A percentile compares a stretch with the other conserved stretches of the same genome.
These are phyloP conservation scores for Vipera latastei DNA, from an alignment of 2,797 vertebrate genomes.

Conservation along the genomic window DNA sequence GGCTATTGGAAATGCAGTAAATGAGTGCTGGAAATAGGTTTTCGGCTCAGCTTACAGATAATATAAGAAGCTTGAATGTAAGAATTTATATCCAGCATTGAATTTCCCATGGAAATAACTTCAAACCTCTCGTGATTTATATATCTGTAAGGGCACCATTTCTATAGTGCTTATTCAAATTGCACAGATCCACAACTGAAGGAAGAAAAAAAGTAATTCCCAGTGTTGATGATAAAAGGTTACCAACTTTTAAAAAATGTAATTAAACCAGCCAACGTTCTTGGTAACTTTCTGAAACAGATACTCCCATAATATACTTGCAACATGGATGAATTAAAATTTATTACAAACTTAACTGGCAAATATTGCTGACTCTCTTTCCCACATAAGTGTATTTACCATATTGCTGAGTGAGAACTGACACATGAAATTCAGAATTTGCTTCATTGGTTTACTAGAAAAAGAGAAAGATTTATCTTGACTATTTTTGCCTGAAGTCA, in stretches of 20 bases:
- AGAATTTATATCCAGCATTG: constrained; percentile 32
- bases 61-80: constrained; percentile 2
- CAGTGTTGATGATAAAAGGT: not conserved
- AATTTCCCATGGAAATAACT: constrained; percentile 19
- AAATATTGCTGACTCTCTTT: constrained; percentile 20
- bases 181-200: constrained; percentile 34
- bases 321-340: constrained; percentile 23
- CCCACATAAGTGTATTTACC: not conserved
- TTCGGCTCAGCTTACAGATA: constrained; percentile 7
- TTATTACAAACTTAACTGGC: constrained; percentile 52
- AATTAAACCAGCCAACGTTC: constrained; percentile 50
- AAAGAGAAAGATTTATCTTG: not conserved
- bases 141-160: constrained; percentile 29
- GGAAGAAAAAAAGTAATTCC: not conserved
- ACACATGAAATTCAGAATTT: constrained; percentile 41
- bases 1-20: constrained; percentile 8
- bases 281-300: constrained; percentile 46
- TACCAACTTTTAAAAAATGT: constrained; percentile 35
- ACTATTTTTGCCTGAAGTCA: not conserved
- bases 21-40: constrained; percentile 15
- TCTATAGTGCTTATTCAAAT: constrained; percentile 28
- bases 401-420: constrained; percentile 34
- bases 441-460: constrained; percentile 47
- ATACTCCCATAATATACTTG: constrained; percentile 26
- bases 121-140: constrained; percentile 35